These are phyloP conservation scores for Osmerus mordax DNA, from an alignment of 2,113 vertebrate species.

Conservation along the genomic window DNA sequence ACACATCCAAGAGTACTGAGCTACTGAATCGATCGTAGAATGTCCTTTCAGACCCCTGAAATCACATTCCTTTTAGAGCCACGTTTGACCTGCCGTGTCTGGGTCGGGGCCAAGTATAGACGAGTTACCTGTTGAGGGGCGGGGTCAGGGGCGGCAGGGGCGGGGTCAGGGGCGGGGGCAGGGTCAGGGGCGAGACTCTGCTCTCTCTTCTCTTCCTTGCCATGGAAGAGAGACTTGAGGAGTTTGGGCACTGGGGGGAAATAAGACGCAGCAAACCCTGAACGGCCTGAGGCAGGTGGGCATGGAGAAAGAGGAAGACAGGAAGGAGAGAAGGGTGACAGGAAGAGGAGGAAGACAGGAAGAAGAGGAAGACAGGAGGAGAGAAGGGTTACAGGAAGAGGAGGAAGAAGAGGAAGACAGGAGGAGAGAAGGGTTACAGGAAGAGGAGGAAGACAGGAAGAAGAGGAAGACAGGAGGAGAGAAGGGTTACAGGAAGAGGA, in stretches of 20 bases:
- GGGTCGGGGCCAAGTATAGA: not conserved
- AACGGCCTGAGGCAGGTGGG: constrained; percentile 60
- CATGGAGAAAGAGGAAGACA: not conserved
- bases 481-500: not conserved
- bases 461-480: constrained; percentile 7
- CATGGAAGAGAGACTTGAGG: constrained; percentile 89
- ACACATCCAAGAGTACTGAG: not conserved
- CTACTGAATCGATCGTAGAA: not conserved
- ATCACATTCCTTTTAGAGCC: not conserved
- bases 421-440: no score
- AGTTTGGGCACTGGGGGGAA: constrained; percentile 86
- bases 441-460: no score
- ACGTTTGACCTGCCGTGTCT: no score
- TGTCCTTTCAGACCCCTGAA: not conserved
- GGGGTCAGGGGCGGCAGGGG: constrained; percentile 56
- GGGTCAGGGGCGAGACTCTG: constrained; percentile 39
- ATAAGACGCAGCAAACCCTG: constrained; percentile 79
- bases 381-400: not conserved
- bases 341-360: not conserved
- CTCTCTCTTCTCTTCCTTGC: constrained; percentile 76
- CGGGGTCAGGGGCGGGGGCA: constrained; percentile 46
- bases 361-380: not conserved
- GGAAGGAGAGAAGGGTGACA: not conserved
- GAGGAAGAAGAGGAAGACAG: not conserved
- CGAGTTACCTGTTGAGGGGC: constrained; percentile 78